Conservation (phyloP, 2,888 invertebrate genomes). For the Sarcophaga caerulescens region DNA sequence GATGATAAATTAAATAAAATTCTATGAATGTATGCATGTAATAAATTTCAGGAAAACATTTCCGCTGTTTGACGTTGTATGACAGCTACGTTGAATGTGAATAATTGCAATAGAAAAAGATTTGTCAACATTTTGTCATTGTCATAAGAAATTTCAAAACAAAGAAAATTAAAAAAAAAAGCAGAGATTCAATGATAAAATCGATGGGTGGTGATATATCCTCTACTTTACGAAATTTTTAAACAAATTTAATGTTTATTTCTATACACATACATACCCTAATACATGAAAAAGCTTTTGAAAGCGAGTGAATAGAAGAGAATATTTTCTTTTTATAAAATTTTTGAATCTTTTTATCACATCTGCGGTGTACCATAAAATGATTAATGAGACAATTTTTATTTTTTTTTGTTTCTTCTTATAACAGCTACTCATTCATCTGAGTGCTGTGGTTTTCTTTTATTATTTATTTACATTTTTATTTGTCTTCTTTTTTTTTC, state of each 20-base stretch:
- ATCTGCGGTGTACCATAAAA: constrained; percentile 68
- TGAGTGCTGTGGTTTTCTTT: constrained; percentile 16
- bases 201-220: neutral
- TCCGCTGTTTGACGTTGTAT: neutral
- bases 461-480: constrained; percentile 25
- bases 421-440: neutral
- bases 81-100: constrained; percentile 5
- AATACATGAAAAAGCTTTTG: too few relatives aligned
- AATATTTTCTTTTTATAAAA: neutral
- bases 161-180: neutral
- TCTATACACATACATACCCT: neutral
- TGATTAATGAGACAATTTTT: constrained; percentile 79
- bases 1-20: too few relatives aligned
- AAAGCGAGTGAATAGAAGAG: too few relatives aligned
- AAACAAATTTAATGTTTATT: neutral
- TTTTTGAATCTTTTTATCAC: constrained; percentile 22
- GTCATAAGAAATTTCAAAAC: constrained; percentile 23
- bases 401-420: constrained; percentile 66
- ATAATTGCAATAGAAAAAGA: constrained; percentile 23
- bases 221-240: neutral
- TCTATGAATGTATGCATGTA: neutral
- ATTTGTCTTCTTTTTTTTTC: constrained; percentile 15
- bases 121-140: constrained; percentile 50
- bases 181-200: neutral
- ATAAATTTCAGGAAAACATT: too few relatives aligned